These are phyloP conservation scores for Morphnarchus princeps DNA, from an alignment of 2,113 vertebrate genomes.

Conservation along the genomic window DNA sequence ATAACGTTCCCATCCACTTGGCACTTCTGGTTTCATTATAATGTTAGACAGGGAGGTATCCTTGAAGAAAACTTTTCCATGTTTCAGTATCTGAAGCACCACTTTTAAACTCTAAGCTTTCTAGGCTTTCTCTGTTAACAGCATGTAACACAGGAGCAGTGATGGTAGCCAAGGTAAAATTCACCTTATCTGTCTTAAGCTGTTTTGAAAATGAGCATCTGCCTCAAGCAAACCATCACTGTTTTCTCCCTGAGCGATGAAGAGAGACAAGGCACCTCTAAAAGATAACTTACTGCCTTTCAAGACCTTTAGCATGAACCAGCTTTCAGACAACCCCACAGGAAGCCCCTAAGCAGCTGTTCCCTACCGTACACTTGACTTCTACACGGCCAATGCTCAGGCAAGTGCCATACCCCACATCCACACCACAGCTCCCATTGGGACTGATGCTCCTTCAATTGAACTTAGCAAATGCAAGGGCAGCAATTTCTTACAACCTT, in stretches of 20 bases:
- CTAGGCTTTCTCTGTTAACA: background rate
- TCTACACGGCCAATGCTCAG: fast-evolving
- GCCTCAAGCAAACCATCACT: background rate
- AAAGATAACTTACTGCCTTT: background rate
- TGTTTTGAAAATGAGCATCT: background rate
- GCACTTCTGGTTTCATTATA: background rate
- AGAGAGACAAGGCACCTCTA: background rate
- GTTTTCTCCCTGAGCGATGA: background rate
- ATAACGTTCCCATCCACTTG: background rate
- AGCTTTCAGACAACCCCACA: background rate
- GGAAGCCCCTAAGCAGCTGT: background rate
- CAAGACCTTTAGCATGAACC: background rate
- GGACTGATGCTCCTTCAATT: background rate
- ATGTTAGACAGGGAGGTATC: background rate
- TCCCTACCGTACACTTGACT: background rate
- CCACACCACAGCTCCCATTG: background rate
- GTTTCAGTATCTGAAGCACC: background rate
- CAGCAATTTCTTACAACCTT: background rate
- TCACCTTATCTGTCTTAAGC: background rate
- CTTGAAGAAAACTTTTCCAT: background rate
- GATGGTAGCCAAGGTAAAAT: background rate
- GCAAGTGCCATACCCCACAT: fast-evolving
- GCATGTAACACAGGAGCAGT: background rate
- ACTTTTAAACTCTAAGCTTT: background rate
- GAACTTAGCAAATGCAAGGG: background rate